Conservation (phyloP, 2,888 invertebrate species). For the Euclidia mi region DNA sequence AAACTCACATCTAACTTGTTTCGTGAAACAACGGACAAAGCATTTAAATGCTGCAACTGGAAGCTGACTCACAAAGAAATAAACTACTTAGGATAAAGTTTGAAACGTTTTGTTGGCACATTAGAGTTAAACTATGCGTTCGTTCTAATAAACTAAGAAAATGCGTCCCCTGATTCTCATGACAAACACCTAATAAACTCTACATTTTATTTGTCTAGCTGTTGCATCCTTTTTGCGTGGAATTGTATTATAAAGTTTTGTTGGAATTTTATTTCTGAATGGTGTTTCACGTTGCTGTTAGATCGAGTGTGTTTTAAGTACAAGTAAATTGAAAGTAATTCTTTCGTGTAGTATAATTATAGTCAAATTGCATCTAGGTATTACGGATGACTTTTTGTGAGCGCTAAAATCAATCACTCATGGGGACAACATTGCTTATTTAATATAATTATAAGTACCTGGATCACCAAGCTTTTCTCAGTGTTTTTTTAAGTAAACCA, state of each 20-base stretch:
- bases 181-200: constrained; percentile 30
- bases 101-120: constrained; percentile 24
- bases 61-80: constrained; percentile 35
- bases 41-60: constrained; percentile 29
- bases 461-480: too few relatives aligned
- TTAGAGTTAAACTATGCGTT: constrained; percentile 36
- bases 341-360: too few relatives aligned
- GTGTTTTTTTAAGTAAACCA: too few relatives aligned
- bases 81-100: constrained; percentile 23
- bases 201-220: constrained; percentile 21
- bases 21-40: constrained; percentile 31
- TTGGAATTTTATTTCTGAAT: constrained; percentile 1
- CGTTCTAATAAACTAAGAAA: constrained; percentile 35
- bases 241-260: constrained; percentile 20
- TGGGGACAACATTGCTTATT: too few relatives aligned
- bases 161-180: constrained; percentile 21
- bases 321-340: too few relatives aligned
- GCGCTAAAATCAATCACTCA: too few relatives aligned
- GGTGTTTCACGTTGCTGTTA: background rate
- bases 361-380: too few relatives aligned
- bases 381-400: too few relatives aligned
- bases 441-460: too few relatives aligned
- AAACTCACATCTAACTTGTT: constrained; percentile 32
- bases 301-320: background rate
- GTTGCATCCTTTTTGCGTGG: constrained; percentile 4